Conservation (phyloP, 2,888 invertebrate genomes). For the Heliconius sara region DNA sequence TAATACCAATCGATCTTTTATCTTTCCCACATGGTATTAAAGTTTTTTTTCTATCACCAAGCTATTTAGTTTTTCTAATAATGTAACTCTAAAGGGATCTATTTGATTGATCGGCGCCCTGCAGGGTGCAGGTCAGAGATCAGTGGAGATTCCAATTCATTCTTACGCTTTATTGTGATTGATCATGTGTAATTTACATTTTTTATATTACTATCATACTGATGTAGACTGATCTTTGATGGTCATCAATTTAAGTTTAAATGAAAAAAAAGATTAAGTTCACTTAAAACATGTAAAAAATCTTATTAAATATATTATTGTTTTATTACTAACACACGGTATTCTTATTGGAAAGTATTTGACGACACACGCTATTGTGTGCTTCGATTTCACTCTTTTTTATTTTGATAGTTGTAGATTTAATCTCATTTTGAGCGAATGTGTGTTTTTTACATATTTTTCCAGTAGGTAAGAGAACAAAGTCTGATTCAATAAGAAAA, state of each 20-base stretch:
- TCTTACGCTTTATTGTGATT: constrained; percentile 66
- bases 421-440: too few relatives aligned
- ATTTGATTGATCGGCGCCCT: constrained; percentile 75
- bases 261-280: not conserved
- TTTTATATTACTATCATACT: not conserved
- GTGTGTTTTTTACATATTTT: too few relatives aligned
- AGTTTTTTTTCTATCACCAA: constrained; percentile 49
- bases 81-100: constrained; percentile 72
- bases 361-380: not conserved
- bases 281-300: too few relatives aligned
- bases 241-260: not conserved
- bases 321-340: not conserved
- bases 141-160: constrained; percentile 68
- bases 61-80: constrained; percentile 47
- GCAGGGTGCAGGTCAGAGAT: constrained; percentile 67
- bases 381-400: too few relatives aligned
- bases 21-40: too few relatives aligned
- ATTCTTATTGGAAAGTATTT: not conserved
- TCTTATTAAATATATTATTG: too few relatives aligned
- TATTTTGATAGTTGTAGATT: too few relatives aligned
- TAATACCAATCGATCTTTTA: too few relatives aligned
- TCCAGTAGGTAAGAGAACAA: too few relatives aligned
- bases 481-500: too few relatives aligned
- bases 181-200: constrained; percentile 38
- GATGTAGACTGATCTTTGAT: not conserved